Evolutionary conservation across 2,113 vertebrate genomes (phyloP), one percentile per base, ranked within the genome.

Genomic region (Entelurus aequoreus): DNA sequence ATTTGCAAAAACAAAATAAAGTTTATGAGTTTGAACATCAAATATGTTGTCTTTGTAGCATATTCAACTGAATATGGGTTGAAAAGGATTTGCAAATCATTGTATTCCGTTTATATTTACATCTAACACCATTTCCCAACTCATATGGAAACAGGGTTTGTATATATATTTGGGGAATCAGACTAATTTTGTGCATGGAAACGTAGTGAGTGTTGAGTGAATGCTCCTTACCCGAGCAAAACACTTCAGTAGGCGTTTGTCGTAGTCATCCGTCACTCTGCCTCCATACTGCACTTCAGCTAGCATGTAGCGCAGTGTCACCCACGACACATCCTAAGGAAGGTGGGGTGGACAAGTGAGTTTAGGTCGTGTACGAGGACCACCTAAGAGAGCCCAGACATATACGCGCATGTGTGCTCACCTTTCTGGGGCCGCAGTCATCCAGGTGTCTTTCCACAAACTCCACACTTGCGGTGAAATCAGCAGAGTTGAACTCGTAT

Each of bases 361-460:
- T 48, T 36, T 13, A 46, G 12, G 42, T 46, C 5, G 42, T 46
- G 2, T 46, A 46, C 10, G 42, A 46, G 8, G 40, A 42, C 40
- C 8, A 8, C 8, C 8, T 9, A 46, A 46, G 42, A 5, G 42
- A 2, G 42, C 11, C 3, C 10, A 44, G 1, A 44, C 42, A 44
- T 7, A n/a, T 15, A 16, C 12, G 6, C 36, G 11, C 44, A 36
- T 56, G 1, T 38, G 12, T 51, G 42, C 38, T 76, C 37, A 95
- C 94, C 90, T 92, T 93, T 69, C 86, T 94, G 63, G 84, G 68
- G 51, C 91, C 85, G 61, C 86, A 84, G 54, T 89, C 85, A 76
- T 95, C 93, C 61, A 95, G 70, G 69, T 96, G 93, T 82, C 90
- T 96, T 79, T 94, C 91, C 66, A 96, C 48, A 57, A 95, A 95